Conservation (phyloP, 2,797 vertebrate species). For the Syngnathus rostellatus region DNA sequence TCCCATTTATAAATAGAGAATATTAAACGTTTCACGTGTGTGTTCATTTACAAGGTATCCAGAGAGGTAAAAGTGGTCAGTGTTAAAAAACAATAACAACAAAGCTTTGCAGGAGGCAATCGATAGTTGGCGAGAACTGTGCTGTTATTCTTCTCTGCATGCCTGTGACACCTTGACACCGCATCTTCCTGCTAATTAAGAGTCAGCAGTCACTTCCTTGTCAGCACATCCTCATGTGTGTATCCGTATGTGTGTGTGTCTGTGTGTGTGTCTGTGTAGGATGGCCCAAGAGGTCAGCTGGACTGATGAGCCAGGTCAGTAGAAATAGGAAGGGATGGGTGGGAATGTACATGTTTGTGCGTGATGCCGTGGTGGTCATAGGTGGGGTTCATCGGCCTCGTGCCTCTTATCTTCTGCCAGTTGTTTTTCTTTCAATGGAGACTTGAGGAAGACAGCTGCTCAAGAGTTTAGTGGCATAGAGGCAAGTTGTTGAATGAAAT, state of each 20-base stretch:
- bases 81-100: slow-evolving; percentile 38
- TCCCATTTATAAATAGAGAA: not conserved
- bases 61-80: not conserved
- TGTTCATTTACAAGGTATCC: slow-evolving; percentile 44
- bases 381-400: slow-evolving; percentile 5
- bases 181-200: slow-evolving; percentile 80
- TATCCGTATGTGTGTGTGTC: slow-evolving; percentile 13
- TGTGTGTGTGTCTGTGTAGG: slow-evolving; percentile 7
- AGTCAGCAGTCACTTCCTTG: slow-evolving; percentile 61
- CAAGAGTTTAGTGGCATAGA: slow-evolving; percentile 37
- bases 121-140: slow-evolving; percentile 42
- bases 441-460: slow-evolving; percentile 41
- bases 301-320: slow-evolving; percentile 44
- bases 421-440: slow-evolving; percentile 36
- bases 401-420: slow-evolving; percentile 46
- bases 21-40: slow-evolving; percentile 7
- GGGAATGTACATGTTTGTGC: slow-evolving; percentile 39
- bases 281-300: slow-evolving; percentile 42
- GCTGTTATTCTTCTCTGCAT: slow-evolving; percentile 34
- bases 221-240: slow-evolving; percentile 51
- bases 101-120: slow-evolving; percentile 58
- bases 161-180: slow-evolving; percentile 72
- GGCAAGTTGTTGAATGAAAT: slow-evolving; percentile 22
- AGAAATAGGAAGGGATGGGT: slow-evolving; percentile 60
- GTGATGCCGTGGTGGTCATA: slow-evolving; percentile 12